These are phyloP conservation scores for Proterorhinus semilunaris DNA, from an alignment of 2,113 vertebrate genomes.

Conservation along the genomic window DNA sequence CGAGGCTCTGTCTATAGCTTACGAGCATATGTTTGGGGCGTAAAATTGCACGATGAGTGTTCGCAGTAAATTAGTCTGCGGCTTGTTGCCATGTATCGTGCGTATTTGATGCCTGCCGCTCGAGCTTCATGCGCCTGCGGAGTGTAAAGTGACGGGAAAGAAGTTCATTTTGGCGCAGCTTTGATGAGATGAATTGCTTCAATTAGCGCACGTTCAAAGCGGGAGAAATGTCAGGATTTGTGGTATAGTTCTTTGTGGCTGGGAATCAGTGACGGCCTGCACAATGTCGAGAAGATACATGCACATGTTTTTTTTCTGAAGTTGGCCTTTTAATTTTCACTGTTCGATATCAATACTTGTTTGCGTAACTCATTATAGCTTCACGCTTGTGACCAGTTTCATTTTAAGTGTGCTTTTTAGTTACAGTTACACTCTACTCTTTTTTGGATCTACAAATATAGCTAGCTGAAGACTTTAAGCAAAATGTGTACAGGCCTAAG, in stretches of 20 bases:
- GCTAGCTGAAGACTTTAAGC: no score
- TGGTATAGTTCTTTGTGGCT: background rate
- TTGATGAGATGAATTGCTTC: conserved; percentile 16
- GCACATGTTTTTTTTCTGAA: background rate
- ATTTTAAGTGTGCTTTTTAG: no score
- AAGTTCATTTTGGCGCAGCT: conserved; percentile 12
- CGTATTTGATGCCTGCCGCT: conserved; percentile 16
- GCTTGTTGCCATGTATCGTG: conserved; percentile 42
- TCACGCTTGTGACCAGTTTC: no score
- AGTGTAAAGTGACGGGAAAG: conserved; percentile 38
- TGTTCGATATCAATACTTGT: no score
- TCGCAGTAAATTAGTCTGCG: conserved; percentile 32
- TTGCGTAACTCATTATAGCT: no score
- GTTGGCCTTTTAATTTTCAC: no score
- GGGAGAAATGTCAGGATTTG: background rate
- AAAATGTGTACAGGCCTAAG: no score
- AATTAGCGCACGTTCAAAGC: conserved; percentile 4
- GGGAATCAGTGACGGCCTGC: conserved; percentile 12
- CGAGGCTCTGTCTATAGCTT: conserved; percentile 6
- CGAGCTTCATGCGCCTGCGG: conserved; percentile 13
- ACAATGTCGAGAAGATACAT: background rate
- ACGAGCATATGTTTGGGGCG: conserved; percentile 1
- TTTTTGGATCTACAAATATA: no score
- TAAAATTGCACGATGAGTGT: conserved; percentile 34
- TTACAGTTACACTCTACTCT: no score